These are phyloP conservation scores for Goniozus legneri DNA, from an alignment of 1,140 invertebrate genomes.

Conservation along the genomic window DNA sequence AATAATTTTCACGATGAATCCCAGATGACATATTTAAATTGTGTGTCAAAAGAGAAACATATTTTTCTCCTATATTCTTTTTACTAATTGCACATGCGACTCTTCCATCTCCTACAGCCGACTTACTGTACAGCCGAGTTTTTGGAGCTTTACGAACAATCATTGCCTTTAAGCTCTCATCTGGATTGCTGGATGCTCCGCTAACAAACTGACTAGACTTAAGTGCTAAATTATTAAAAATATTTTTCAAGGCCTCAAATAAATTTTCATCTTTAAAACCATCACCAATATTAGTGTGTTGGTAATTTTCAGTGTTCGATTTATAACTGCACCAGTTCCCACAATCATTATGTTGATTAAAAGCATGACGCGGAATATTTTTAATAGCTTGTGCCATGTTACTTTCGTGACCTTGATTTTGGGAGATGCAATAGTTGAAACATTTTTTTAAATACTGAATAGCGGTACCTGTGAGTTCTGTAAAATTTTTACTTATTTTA, in stretches of 20 bases:
- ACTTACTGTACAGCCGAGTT: not conserved
- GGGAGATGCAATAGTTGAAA: constrained; percentile 4
- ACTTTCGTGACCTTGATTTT: constrained; percentile 1
- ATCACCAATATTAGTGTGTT: constrained; percentile 1
- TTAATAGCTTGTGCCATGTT: not conserved
- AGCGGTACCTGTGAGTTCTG: not conserved
- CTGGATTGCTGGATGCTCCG: constrained; percentile 3
- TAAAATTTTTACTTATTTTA: constrained; percentile 4
- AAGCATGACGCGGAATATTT: constrained; percentile 11
- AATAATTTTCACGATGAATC: too few species aligned
- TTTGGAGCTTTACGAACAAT: not conserved
- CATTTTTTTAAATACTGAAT: constrained; percentile 9
- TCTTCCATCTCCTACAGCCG: not conserved
- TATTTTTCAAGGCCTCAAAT: constrained; percentile 7
- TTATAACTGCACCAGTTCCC: constrained; percentile 11
- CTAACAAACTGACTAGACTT: constrained; percentile 1
- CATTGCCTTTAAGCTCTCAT: constrained; percentile 3
- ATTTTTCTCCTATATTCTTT: not conserved
- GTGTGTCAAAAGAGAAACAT: not conserved
- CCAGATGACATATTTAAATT: not conserved
- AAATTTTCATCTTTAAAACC: not conserved
- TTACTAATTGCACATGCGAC: not conserved
- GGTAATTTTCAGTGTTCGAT: constrained; percentile 4
- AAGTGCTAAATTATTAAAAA: constrained; percentile 5
- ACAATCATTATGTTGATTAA: constrained; percentile 3